Evolutionary conservation across 2,113 vertebrate genomes (phyloP).

Genomic region (Salvelinus sp.): DNA sequence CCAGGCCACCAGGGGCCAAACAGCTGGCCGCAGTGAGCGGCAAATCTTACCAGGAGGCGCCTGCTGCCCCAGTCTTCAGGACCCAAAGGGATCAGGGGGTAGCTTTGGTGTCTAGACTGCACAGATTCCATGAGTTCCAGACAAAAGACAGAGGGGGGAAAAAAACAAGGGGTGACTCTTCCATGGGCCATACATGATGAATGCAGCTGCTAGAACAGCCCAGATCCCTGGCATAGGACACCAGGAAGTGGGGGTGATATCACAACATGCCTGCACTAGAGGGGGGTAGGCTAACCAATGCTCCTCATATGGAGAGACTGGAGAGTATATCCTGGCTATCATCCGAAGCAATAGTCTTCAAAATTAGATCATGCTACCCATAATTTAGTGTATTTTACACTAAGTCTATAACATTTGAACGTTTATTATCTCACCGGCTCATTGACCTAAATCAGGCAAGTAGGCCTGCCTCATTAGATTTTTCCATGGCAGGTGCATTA

Average conservation of each 20-base stretch:
- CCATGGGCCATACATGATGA: conserved; percentile 28
- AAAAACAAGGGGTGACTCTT: conserved; percentile 23
- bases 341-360: background rate
- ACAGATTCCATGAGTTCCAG: conserved; percentile 71
- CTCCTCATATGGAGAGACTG: background rate
- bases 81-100: conserved; percentile 61
- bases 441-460: no score
- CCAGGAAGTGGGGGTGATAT: background rate
- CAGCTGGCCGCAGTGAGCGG: conserved; percentile 54
- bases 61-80: conserved; percentile 53
- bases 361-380: background rate
- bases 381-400: background rate
- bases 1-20: conserved; percentile 40
- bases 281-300: background rate
- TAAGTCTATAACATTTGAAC: no score
- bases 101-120: conserved; percentile 73
- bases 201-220: background rate
- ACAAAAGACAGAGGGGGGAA: conserved; percentile 28
- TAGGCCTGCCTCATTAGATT: no score
- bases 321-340: background rate
- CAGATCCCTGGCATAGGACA: background rate
- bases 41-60: conserved; percentile 45
- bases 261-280: background rate
- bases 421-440: no score
- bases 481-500: no score